These are phyloP conservation scores for Tapirus indicus DNA, from an alignment of 2,797 vertebrate genomes.

Conservation along the genomic window DNA sequence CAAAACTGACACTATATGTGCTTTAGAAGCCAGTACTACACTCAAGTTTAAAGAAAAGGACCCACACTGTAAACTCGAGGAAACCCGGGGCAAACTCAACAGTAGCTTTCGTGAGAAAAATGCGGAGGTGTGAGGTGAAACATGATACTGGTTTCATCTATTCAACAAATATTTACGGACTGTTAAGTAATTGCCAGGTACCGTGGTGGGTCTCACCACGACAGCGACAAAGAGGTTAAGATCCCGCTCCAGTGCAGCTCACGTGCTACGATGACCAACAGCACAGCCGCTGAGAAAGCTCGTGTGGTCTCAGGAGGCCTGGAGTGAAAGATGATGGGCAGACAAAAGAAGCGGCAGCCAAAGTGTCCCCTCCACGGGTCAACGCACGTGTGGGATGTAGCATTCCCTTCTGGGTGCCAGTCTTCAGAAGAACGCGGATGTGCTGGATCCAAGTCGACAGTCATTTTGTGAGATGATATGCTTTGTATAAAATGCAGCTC, in stretches of 20 bases:
- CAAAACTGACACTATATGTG: fast-evolving
- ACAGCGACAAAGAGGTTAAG: neutral
- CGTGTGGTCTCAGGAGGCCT: too few relatives aligned
- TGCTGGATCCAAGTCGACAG: too few relatives aligned
- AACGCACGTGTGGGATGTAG: too few relatives aligned
- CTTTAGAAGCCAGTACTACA: neutral
- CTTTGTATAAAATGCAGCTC: neutral
- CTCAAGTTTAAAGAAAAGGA: neutral
- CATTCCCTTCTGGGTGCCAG: too few relatives aligned
- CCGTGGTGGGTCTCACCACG: too few relatives aligned
- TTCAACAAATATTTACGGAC: neutral
- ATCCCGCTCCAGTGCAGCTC: neutral
- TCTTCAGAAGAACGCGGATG: neutral
- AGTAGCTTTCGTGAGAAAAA: too few relatives aligned
- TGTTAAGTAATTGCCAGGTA: neutral
- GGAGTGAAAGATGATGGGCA: too few relatives aligned
- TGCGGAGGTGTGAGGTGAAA: neutral
- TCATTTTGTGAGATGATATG: neutral
- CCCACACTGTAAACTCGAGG: too few relatives aligned
- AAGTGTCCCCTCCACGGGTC: too few relatives aligned
- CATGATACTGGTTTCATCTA: neutral
- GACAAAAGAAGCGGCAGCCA: too few relatives aligned
- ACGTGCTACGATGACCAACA: too few relatives aligned
- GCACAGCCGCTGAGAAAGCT: too few relatives aligned
- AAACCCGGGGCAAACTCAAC: neutral